Evolutionary conservation across 1,140 invertebrate genomes (phyloP).

Genomic region (Drosophila sp.): DNA sequence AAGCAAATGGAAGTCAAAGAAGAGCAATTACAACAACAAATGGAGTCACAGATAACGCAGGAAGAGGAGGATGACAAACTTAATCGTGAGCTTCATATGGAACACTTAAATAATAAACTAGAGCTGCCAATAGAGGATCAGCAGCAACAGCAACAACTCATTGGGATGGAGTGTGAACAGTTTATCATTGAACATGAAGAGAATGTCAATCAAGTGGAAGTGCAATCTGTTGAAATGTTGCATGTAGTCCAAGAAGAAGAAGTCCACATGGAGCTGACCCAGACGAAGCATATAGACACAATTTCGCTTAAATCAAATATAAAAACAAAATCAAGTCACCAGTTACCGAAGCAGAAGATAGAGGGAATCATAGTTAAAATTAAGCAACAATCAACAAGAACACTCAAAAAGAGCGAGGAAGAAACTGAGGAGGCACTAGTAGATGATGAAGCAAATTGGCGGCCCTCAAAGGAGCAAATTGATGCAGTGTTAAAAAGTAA

Average conservation of each 20-base stretch:
- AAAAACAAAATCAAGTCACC: conserved; percentile 1
- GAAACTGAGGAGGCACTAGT: not conserved
- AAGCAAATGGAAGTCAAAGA: not conserved
- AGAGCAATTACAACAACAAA: not conserved
- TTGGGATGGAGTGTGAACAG: not conserved
- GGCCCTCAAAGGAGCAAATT: not conserved
- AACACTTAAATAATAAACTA: not conserved
- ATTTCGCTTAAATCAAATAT: not conserved
- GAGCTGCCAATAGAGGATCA: not conserved
- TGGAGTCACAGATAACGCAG: not conserved
- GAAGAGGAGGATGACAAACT: not conserved
- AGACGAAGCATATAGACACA: conserved; percentile 1
- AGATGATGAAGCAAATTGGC: not conserved
- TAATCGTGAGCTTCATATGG: not conserved
- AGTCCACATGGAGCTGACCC: not conserved
- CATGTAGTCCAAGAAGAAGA: conserved; percentile 3
- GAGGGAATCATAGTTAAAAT: not conserved
- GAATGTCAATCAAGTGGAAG: not conserved
- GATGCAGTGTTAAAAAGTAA: too few relatives aligned
- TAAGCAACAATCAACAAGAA: not conserved
- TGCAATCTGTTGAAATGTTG: conserved; percentile 7
- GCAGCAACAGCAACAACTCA: conserved; percentile 10
- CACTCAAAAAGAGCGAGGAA: not conserved
- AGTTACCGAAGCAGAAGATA: not conserved
- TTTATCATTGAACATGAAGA: not conserved